Percentiles rank a stretch among this genome's conserved stretches.
phyloP scores from a whole-genome alignment of 2,113 vertebrate species.

The Pseudonaja textilis region DNA sequence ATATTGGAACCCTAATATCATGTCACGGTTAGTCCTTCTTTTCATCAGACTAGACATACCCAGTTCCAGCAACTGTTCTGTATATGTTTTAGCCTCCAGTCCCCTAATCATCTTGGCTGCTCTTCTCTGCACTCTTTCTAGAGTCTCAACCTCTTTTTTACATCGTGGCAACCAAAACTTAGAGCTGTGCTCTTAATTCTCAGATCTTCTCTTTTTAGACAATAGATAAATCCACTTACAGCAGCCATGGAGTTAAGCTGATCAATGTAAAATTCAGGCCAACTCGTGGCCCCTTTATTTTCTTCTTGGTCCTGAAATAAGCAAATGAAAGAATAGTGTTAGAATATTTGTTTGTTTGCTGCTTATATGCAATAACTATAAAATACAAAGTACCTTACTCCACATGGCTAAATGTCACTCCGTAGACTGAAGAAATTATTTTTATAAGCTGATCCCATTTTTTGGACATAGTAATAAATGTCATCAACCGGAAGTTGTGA shows the following conservation, averaged over 20 bases:
- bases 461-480: not conserved
- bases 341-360: constrained; percentile 11
- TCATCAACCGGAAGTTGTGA: not conserved
- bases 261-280: constrained; percentile 98
- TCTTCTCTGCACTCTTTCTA: too few species aligned
- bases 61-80: too few species aligned
- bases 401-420: not conserved
- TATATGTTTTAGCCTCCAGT: too few species aligned
- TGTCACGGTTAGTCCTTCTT: too few species aligned
- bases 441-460: not conserved
- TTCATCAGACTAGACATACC: too few species aligned
- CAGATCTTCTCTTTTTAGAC: not conserved
- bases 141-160: too few species aligned
- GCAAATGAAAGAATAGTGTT: constrained; percentile 31
- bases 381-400: not conserved
- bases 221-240: constrained; percentile 77
- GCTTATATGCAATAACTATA: not conserved
- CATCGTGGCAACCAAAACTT: too few species aligned
- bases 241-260: constrained; percentile 98
- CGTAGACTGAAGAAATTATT: not conserved
- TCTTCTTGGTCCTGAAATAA: constrained; percentile 91
- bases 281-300: constrained; percentile 97
- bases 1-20: too few species aligned
- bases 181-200: not conserved
- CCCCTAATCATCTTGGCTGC: too few species aligned